Conservation (phyloP, 92 coral and sea anemone genomes). For the Meandrina meandrites region DNA sequence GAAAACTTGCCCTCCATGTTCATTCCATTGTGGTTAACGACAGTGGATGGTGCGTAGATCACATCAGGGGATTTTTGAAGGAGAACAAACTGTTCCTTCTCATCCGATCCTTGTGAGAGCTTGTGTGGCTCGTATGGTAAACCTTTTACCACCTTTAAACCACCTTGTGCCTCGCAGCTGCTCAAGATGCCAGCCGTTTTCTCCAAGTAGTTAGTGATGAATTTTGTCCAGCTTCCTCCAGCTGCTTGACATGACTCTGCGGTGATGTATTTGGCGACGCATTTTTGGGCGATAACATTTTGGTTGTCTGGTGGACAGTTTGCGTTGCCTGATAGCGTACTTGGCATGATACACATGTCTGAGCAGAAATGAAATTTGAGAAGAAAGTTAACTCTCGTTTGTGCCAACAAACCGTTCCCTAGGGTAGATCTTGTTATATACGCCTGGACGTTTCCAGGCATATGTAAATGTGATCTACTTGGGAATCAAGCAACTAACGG, state of each 20-base stretch:
- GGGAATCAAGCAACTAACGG: too few species aligned
- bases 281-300: neutral
- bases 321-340: slow-evolving; percentile 10
- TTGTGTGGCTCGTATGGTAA: slow-evolving; percentile 34
- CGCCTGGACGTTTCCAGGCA: too few species aligned
- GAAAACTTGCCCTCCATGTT: slow-evolving; percentile 46
- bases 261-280: slow-evolving; percentile 31
- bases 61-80: slow-evolving; percentile 34
- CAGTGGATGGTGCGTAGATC: slow-evolving; percentile 30
- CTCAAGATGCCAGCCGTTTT: slow-evolving; percentile 25
- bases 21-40: slow-evolving; percentile 49
- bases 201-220: slow-evolving; percentile 37
- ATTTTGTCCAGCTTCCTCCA: slow-evolving; percentile 28
- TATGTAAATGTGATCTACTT: too few species aligned
- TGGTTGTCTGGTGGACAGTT: slow-evolving; percentile 14
- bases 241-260: neutral
- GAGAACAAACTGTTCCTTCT: neutral
- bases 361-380: neutral
- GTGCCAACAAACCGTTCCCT: too few species aligned
- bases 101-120: slow-evolving; percentile 35
- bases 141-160: slow-evolving; percentile 9
- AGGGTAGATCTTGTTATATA: too few species aligned
- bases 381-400: neutral
- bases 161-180: slow-evolving; percentile 6
- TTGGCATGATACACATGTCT: slow-evolving; percentile 42